These are phyloP conservation scores for Numenius phaeopus DNA, from an alignment of 2,797 vertebrate genomes.

Conservation along the genomic window DNA sequence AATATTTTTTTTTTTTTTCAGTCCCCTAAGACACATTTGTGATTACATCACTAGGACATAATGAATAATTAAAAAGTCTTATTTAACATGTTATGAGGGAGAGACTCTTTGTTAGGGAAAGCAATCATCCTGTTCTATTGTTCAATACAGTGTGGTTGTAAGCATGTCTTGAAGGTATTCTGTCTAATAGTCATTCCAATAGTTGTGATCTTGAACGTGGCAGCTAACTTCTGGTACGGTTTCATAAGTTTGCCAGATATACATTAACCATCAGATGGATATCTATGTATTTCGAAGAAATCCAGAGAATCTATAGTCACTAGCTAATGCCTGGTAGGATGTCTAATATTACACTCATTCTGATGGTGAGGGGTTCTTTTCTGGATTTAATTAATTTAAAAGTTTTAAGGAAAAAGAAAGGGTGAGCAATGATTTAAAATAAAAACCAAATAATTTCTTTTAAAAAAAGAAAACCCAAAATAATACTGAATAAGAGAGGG, in stretches of 20 bases:
- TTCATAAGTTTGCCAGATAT: not conserved
- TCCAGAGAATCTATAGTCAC: accelerated
- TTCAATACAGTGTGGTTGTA: not conserved
- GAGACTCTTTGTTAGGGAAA: not conserved
- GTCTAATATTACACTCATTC: not conserved
- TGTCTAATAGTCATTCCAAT: not conserved
- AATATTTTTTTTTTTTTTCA: not conserved
- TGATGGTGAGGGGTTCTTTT: not conserved
- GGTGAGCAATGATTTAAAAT: accelerated
- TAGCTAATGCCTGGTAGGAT: not conserved
- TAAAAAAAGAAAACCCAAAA: not conserved
- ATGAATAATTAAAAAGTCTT: not conserved
- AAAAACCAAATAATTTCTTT: too few relatives aligned
- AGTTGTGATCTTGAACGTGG: not conserved
- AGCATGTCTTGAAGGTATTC: not conserved
- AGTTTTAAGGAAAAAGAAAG: not conserved
- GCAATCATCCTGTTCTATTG: not conserved
- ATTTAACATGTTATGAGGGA: not conserved
- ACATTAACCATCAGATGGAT: not conserved
- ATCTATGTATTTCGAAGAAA: not conserved
- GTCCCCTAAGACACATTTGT: not conserved
- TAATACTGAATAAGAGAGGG: not conserved
- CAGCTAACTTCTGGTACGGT: not conserved
- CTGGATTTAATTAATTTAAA: not conserved
- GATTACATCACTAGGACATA: not conserved